phyloP scores from a whole-genome alignment of 1,140 invertebrate genomes.

The Helicoverpa armigera region DNA sequence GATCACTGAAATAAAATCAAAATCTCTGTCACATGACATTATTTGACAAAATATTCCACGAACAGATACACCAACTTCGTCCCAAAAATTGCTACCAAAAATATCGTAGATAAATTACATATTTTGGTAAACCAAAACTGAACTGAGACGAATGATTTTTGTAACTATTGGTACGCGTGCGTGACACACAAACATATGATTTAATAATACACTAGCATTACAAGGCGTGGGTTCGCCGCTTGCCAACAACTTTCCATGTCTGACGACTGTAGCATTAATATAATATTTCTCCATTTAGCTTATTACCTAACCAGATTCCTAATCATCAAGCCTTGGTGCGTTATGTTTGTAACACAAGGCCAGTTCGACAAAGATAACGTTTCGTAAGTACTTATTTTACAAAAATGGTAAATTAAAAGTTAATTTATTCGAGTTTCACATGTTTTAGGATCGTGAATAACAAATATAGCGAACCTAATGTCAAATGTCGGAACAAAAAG shows the following conservation, averaged over 20 bases:
- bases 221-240: constrained; percentile 49
- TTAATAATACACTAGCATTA: constrained; percentile 63
- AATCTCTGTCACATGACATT: background rate
- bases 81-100: background rate
- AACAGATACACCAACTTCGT: background rate
- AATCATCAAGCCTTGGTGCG: background rate
- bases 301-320: constrained; percentile 24
- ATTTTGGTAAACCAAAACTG: constrained; percentile 34
- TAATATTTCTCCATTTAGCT: constrained; percentile 49
- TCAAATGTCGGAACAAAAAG: constrained; percentile 1
- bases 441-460: constrained; percentile 20
- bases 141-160: constrained; percentile 51
- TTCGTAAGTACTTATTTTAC: background rate
- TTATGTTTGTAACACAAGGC: background rate
- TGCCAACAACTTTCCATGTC: constrained; percentile 52
- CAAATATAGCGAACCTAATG: constrained; percentile 2
- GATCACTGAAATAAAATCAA: background rate
- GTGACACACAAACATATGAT: constrained; percentile 61
- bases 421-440: constrained; percentile 21
- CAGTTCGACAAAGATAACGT: constrained; percentile 5
- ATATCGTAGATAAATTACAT: constrained; percentile 38
- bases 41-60: background rate
- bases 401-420: constrained; percentile 6
- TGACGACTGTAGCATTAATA: constrained; percentile 56
- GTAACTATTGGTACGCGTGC: constrained; percentile 52